phyloP scores from a whole-genome alignment of 2,113 vertebrate species.

The Meriones unguiculatus region DNA sequence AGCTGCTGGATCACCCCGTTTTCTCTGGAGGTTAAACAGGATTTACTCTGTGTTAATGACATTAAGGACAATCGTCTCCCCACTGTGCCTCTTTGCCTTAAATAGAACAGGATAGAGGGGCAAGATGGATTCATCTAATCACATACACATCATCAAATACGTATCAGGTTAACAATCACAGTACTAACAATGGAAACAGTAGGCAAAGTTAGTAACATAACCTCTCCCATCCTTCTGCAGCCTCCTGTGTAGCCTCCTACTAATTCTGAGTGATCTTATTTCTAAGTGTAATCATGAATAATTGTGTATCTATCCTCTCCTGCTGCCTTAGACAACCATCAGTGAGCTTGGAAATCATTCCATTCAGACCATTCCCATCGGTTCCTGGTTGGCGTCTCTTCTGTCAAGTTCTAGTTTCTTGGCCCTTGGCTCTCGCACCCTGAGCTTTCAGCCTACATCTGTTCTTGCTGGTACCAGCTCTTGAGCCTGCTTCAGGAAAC shows the following conservation, averaged over 20 bases:
- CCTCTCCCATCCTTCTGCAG: background rate
- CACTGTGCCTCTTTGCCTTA: background rate
- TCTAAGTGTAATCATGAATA: background rate
- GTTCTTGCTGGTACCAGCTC: background rate
- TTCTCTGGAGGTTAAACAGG: background rate
- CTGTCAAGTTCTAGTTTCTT: background rate
- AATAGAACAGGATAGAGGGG: background rate
- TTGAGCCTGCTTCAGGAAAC: conserved; percentile 13
- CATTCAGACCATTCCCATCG: background rate
- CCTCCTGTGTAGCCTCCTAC: background rate
- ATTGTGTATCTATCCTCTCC: background rate
- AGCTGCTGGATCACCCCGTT: background rate
- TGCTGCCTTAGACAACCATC: background rate
- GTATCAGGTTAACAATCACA: background rate
- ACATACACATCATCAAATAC: conserved; percentile 3
- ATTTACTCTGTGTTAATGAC: conserved; percentile 30
- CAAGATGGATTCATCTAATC: background rate
- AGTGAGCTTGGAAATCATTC: background rate
- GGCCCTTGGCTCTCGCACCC: background rate
- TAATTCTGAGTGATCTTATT: background rate
- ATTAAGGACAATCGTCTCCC: background rate
- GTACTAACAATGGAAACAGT: background rate
- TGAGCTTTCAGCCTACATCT: conserved; percentile 4
- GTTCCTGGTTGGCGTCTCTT: background rate
- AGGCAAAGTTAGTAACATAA: background rate